Conservation (phyloP, 2,797 vertebrate species). For the Saxicola maurus region DNA sequence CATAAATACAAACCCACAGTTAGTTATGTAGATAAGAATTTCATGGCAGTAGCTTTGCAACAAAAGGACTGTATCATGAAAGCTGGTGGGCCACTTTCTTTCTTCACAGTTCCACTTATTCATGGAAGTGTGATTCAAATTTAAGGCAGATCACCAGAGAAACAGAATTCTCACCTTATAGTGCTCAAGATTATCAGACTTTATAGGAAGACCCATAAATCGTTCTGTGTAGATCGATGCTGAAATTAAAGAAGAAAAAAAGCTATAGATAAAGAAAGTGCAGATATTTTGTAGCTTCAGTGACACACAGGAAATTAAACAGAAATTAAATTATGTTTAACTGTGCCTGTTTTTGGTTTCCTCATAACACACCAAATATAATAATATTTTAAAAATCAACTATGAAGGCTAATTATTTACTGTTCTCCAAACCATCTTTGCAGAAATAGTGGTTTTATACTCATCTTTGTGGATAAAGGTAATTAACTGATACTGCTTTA, state of each 20-base stretch:
- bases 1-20: background rate
- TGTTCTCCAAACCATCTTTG: background rate
- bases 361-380: background rate
- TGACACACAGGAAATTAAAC: background rate
- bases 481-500: background rate
- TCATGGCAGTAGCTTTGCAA: background rate
- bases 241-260: slow-evolving; percentile 50
- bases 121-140: background rate
- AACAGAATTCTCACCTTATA: slow-evolving; percentile 72
- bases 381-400: background rate
- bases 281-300: background rate
- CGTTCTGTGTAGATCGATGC: slow-evolving; percentile 79
- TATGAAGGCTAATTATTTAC: background rate
- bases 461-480: background rate
- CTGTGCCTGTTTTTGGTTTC: background rate
- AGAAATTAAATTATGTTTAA: background rate
- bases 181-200: slow-evolving; percentile 76
- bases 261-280: background rate
- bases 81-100: background rate
- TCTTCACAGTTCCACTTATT: background rate
- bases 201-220: slow-evolving; percentile 79
- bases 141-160: background rate
- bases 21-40: background rate
- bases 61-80: background rate
- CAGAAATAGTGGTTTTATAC: background rate